A percentile compares a stretch with the other conserved stretches of the same genome.
phyloP scores from a whole-genome alignment of 2,797 vertebrate genomes.

The Thaleichthys pacificus region DNA sequence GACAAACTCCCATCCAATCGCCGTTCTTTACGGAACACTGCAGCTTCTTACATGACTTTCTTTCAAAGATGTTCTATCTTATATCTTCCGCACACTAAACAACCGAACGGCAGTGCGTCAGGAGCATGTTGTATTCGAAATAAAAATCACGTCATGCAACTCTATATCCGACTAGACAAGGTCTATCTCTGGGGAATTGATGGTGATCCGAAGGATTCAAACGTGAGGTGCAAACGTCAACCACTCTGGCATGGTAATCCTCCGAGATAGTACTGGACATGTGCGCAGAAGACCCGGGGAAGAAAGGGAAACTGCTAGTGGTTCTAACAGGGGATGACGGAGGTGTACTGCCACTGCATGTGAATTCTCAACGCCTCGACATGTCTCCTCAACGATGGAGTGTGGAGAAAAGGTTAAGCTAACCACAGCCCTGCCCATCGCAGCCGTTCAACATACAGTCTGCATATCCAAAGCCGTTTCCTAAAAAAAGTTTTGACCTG shows the following conservation, averaged over 20 bases:
- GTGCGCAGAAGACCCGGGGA: background rate
- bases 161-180: background rate
- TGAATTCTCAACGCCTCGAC: slow-evolving; percentile 5
- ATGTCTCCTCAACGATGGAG: background rate
- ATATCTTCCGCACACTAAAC: too few species aligned
- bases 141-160: background rate
- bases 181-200: background rate
- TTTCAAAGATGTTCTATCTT: too few species aligned
- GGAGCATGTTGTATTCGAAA: too few species aligned
- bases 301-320: background rate
- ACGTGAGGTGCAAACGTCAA: background rate
- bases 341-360: background rate
- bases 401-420: background rate
- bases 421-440: slow-evolving; percentile 22
- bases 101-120: too few species aligned
- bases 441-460: slow-evolving; percentile 24
- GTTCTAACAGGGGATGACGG: background rate
- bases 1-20: too few species aligned
- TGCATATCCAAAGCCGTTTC: slow-evolving; percentile 25
- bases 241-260: background rate
- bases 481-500: background rate
- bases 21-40: too few species aligned
- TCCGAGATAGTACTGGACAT: background rate
- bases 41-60: too few species aligned
- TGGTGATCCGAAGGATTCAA: too few species aligned